These are phyloP conservation scores for Chrysopa pallens DNA, from an alignment of 1,140 invertebrate species.

Conservation along the genomic window DNA sequence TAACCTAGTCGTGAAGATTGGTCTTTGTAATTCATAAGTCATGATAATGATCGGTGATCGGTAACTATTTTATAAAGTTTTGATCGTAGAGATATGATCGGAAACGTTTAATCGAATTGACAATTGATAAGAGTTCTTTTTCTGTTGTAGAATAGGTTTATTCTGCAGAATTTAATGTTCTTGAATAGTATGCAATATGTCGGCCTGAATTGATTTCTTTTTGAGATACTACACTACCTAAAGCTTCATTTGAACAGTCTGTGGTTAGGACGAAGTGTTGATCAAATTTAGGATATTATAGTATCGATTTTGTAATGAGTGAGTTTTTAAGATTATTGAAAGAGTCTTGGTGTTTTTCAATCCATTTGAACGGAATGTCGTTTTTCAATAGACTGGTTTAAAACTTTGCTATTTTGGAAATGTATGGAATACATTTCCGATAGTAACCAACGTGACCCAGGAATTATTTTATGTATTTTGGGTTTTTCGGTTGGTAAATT, in stretches of 20 bases:
- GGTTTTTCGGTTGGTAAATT: conserved; percentile 15
- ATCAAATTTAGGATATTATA: conserved; percentile 18
- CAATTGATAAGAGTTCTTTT: conserved; percentile 13
- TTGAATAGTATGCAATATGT: conserved; percentile 15
- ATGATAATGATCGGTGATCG: conserved; percentile 21
- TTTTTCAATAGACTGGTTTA: conserved; percentile 9
- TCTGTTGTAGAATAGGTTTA: conserved; percentile 11
- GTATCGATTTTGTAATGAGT: no score
- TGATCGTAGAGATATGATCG: conserved; percentile 12
- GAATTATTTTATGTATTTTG: conserved; percentile 17
- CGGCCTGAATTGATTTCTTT: conserved; percentile 12
- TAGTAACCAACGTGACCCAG: no score
- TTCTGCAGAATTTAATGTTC: conserved; percentile 15
- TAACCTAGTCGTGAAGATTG: conserved; percentile 16
- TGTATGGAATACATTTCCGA: conserved; percentile 12
- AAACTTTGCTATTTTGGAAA: conserved; percentile 9
- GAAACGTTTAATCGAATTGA: conserved; percentile 21
- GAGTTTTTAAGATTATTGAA: conserved; percentile 23
- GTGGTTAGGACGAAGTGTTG: conserved; percentile 17
- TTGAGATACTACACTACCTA: conserved; percentile 19
- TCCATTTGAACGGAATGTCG: conserved; percentile 2
- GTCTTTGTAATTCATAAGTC: conserved; percentile 21
- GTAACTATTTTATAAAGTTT: conserved; percentile 12
- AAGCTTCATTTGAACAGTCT: conserved; percentile 13
- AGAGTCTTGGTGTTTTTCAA: conserved; percentile 9